Base-by-base conservation (phyloP, 2,888 invertebrate species). In the Amiota communis region DNA sequence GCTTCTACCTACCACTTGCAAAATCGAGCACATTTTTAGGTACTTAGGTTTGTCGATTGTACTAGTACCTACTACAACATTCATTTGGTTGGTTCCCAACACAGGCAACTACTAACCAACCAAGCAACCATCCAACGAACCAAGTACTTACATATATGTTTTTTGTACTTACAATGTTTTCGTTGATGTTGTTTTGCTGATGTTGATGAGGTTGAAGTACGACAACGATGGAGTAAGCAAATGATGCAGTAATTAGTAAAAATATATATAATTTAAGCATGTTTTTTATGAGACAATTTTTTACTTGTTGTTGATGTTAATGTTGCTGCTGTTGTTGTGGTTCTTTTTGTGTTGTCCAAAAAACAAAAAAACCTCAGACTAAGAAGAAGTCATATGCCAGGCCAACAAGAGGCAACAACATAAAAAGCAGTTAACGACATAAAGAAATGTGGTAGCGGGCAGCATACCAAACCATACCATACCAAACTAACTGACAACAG, bases 161-260 rank as follows among this genome's bases (percentile, higher is more conserved):
- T 36, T 36, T 36, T 36, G 4, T 23, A 23, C 36, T 36, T 36
- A 36, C 8, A 36, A 36, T 36, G 36, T 6, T 36, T 36, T 6
- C 36, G 8, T 36, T 36, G 6, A 6, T 36, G 36, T 36, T 36
- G 36, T 36, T 36, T 36, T 36, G 3, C 8, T 36, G 6, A 36
- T 36, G 36, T 36, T 36, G 36, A 36, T 36, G 36, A 36, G 36
- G 36, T 36, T 36, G 36, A 36, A 36, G 36, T 59, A 59, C 59
- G 15, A 53, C 53, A 53, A 53, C 8, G 8, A n/a, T 63, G 61
- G 84, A 78, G 84, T 85, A 83, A 85, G 83, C 83, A 83, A 83
- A 83, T 83, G 83, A 83, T 85, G 86, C 84, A 83, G 86, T 83
- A 83, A 83, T 83, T 83, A 83, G 86, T 85, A 80, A 76, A 36